phyloP scores from a whole-genome alignment of 2,113 vertebrate genomes.

The Elgaria multicarinata region DNA sequence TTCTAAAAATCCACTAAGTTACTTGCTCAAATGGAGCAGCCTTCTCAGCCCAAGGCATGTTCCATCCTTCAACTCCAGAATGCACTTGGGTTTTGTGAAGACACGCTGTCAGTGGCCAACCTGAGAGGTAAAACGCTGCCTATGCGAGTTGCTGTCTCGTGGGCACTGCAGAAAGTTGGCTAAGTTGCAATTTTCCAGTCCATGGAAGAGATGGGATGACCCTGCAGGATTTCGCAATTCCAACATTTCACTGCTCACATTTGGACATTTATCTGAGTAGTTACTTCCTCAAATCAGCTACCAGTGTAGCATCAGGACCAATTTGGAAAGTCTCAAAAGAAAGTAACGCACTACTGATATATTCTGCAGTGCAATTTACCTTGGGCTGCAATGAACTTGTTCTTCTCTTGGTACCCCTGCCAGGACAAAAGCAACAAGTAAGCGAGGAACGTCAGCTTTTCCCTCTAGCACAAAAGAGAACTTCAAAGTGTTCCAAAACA shows the following conservation, averaged over 20 bases:
- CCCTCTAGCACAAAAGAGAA: background rate
- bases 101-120: background rate
- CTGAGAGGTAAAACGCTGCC: background rate
- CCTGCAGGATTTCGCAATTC: background rate
- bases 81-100: background rate
- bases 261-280: background rate
- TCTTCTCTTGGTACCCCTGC: conserved; percentile 98
- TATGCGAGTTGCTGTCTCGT: background rate
- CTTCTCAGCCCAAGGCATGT: background rate
- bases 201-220: background rate
- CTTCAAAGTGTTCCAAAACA: background rate
- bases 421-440: background rate
- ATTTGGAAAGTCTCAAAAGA: background rate
- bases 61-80: background rate
- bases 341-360: no score
- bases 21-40: background rate
- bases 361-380: conserved; percentile 74
- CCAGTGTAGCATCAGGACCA: background rate
- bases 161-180: no score
- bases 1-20: background rate
- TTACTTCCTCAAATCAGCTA: background rate
- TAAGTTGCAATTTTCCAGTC: background rate
- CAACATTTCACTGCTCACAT: no score
- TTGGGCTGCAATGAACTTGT: conserved; percentile 98
- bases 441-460: background rate